Base-by-base conservation (phyloP, 2,888 invertebrate genomes). In the Mystacides longicornis region DNA sequence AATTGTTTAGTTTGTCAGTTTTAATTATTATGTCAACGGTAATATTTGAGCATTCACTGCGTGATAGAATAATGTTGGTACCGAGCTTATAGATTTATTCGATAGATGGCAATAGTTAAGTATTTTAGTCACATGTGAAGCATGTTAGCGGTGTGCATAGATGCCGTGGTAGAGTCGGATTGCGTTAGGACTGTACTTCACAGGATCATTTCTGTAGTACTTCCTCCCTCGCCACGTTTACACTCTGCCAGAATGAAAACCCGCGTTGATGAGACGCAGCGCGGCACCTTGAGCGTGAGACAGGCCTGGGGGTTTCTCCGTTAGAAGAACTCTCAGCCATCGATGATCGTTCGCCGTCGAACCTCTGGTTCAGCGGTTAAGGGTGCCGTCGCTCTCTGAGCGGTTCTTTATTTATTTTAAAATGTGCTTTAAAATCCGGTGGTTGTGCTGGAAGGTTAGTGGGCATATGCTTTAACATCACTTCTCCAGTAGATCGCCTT, bases 271-370 rank as follows among this genome's bases (percentile, higher is more conserved):
- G 63, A 63, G 62, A 55, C 31, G 63, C 63, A 62, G 63, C 62
- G 63, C 60, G 61, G 62, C 54, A 47, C 58, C 62, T 57, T 60
- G 63, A 64, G 63, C 63, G 64, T 63, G 63, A 63, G 64, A 54
- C 57, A 56, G 63, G 61, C 56, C 47, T 18, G 19, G 54, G 54
- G 4, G 46, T 18, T 23, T 49, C n/a, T 37, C 37, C 37, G 37
- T 31, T 22, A 9, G 23, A 33, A 23, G 45, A 20, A 37, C 27
- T 21, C 49, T 16, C 16, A 23, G 23, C 56, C 60, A 55, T 60
- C 57, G 60, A 60, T 60, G 58, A 60, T 50, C 60, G 60, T 60
- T 60, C 60, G 37, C 56, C 53, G 23, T n/a, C 49, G 18, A 54
- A 19, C 20, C 43, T 46, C 27, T 27, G 37, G 37, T 14, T 45